Percentiles rank a stretch among this genome's conserved stretches.
These are phyloP conservation scores for Salarias fasciatus DNA, from an alignment of 2,797 vertebrate species.

Conservation along the genomic window DNA sequence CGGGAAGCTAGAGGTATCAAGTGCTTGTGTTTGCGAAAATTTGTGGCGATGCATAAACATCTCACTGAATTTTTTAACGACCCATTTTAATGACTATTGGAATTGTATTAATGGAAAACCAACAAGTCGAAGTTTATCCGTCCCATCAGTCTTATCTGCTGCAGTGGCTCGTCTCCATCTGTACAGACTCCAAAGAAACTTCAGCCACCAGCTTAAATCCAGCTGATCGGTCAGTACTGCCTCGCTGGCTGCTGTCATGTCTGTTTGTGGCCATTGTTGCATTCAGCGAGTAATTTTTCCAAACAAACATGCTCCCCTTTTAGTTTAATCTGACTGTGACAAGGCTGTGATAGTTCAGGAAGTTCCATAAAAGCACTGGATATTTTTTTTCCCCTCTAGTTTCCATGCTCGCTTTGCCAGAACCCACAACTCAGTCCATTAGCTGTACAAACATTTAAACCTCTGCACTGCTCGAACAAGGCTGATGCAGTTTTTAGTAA, in stretches of 20 bases:
- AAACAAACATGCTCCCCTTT: slow-evolving; percentile 7
- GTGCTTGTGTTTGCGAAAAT: slow-evolving; percentile 17
- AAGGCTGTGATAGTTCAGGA: not conserved
- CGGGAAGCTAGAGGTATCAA: slow-evolving; percentile 16
- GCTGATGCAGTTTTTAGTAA: slow-evolving; percentile 1
- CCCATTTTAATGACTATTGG: slow-evolving; percentile 41
- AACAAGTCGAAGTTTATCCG: slow-evolving; percentile 9
- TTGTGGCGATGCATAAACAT: slow-evolving; percentile 21
- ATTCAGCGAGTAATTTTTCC: slow-evolving; percentile 8
- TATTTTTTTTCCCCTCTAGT: not conserved
- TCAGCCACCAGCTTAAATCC: slow-evolving; percentile 19
- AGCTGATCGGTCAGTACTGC: slow-evolving; percentile 24
- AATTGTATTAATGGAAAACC: slow-evolving; percentile 50
- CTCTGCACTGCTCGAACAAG: not conserved
- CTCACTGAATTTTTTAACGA: slow-evolving; percentile 56
- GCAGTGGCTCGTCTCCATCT: slow-evolving; percentile 32
- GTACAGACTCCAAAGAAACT: slow-evolving; percentile 14
- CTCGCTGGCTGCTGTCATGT: too few species aligned
- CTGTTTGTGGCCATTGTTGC: slow-evolving; percentile 38
- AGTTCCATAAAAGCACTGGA: slow-evolving; percentile 1
- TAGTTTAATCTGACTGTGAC: too few species aligned
- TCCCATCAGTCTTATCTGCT: slow-evolving; percentile 30
- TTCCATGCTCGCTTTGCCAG: not conserved
- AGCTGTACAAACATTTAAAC: slow-evolving; percentile 7
- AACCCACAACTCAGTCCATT: not conserved